Conservation (phyloP, 1,140 invertebrate genomes). For the Cotesia chilonis region DNA sequence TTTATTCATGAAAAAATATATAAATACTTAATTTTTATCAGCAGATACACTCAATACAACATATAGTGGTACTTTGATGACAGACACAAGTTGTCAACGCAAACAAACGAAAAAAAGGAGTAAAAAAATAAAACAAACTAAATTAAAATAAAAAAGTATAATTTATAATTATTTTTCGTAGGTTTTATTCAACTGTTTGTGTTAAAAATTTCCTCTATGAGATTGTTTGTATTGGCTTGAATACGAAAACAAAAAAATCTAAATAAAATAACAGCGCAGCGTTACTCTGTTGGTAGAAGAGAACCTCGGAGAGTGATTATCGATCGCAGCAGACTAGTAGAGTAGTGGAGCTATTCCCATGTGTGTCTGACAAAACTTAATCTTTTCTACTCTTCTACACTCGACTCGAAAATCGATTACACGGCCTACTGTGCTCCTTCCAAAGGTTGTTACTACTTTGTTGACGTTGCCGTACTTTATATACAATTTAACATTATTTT, state of each 20-base stretch:
- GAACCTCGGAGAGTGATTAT: conserved; percentile 10
- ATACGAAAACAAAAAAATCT: conserved; percentile 4
- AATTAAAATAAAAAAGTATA: neutral
- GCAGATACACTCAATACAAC: conserved; percentile 60
- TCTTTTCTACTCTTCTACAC: conserved; percentile 1
- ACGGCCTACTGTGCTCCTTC: neutral
- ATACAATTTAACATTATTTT: too few relatives aligned
- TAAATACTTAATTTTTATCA: too few relatives aligned
- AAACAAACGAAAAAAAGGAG: conserved; percentile 33
- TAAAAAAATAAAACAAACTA: conserved; percentile 10
- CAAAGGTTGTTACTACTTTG: neutral
- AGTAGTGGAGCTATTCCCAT: neutral
- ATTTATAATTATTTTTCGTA: neutral
- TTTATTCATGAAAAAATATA: too few relatives aligned
- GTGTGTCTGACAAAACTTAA: conserved; percentile 4
- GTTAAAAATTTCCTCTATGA: neutral
- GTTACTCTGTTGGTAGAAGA: conserved; percentile 1
- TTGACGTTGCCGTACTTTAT: neutral
- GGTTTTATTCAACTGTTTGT: neutral
- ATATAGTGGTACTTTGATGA: conserved; percentile 66
- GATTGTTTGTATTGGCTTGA: neutral
- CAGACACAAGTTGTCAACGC: conserved; percentile 69
- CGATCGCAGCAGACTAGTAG: neutral
- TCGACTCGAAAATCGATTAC: neutral
- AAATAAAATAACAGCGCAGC: conserved; percentile 19